These are phyloP conservation scores for Phrynocephalus forsythii DNA, from an alignment of 2,797 vertebrate species.

Conservation along the genomic window DNA sequence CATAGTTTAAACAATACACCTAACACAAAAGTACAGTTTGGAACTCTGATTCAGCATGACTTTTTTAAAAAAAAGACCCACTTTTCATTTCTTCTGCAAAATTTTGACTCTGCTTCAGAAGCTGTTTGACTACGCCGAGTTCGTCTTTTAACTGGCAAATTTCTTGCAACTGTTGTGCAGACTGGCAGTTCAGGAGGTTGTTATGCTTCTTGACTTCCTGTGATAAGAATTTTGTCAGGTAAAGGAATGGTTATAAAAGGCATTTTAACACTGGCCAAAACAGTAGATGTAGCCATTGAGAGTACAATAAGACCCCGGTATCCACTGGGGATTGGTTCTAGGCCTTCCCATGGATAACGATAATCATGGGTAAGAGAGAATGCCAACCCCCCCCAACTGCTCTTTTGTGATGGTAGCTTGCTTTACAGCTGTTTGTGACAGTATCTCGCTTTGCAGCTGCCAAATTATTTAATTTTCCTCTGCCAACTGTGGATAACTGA, in stretches of 20 bases:
- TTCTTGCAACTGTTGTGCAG: conserved; percentile 81
- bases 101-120: conserved; percentile 82
- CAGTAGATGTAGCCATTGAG: no score
- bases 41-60: conserved; percentile 4
- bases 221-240: background rate
- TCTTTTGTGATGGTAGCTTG: no score
- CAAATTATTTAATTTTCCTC: no score
- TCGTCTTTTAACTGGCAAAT: conserved; percentile 85
- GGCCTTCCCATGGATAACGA: no score
- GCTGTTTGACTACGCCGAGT: conserved; percentile 78
- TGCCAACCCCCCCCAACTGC: no score
- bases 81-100: conserved; percentile 87
- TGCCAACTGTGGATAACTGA: no score
- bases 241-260: background rate
- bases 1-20: background rate
- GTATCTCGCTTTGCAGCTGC: no score
- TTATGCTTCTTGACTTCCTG: conserved; percentile 88
- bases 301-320: no score
- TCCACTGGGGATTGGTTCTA: no score
- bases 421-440: no score
- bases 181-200: conserved; percentile 76
- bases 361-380: no score
- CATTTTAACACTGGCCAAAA: background rate
- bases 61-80: conserved; percentile 58
- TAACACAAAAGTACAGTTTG: background rate